Base-by-base conservation (phyloP, 2,797 vertebrate species). In the Anguilla obscura region DNA sequence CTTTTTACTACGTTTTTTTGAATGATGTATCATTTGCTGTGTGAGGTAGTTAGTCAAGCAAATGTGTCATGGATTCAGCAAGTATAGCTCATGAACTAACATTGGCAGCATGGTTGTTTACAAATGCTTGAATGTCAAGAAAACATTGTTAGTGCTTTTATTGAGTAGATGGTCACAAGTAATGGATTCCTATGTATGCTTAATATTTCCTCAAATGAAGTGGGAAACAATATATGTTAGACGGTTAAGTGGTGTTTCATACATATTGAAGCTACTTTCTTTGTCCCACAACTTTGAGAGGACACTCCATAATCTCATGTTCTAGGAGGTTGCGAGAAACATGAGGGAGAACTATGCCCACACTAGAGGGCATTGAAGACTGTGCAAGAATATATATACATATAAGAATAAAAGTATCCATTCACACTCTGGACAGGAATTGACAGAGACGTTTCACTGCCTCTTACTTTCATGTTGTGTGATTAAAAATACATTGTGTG, bases 401-500 rank as follows among this genome's bases (percentile, higher is more conserved):
- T 9, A 69, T 69, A 69, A n/a, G 63, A n/a, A 27, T n/a, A 69
- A 69, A 10, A 69, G 27, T 69, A 69, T 69, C 63, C 24, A 27
- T 69, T n/a, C n/a, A 8, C 63, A 27, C 24, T 27, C 27, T 27
- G 63, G 24, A 69, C 63, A 8, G 63, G 63, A 69, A 27, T 27
- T 69, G 63, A 69, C 24, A 69, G 63, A 69, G 63, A 69, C n/a
- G n/a, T 69, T 69, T n/a, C n/a, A n/a, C 63, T 27, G 63, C 63
- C 63, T n/a, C 24, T 6, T 69, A n/a, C 63, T 69, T 69, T 69
- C 63, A 69, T 69, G 9, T 24, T 27, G n/a, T 69, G 63, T 69
- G 63, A 69, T 69, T 69, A 69, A 27, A 69, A 69, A 69, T 69
- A 69, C 63, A 69, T 69, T 69, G 24, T n/a, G 63, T 69, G 63